Evolutionary conservation across 92 coral and sea anemone genomes (phyloP).

Genomic region (Phenganax subtilis): DNA sequence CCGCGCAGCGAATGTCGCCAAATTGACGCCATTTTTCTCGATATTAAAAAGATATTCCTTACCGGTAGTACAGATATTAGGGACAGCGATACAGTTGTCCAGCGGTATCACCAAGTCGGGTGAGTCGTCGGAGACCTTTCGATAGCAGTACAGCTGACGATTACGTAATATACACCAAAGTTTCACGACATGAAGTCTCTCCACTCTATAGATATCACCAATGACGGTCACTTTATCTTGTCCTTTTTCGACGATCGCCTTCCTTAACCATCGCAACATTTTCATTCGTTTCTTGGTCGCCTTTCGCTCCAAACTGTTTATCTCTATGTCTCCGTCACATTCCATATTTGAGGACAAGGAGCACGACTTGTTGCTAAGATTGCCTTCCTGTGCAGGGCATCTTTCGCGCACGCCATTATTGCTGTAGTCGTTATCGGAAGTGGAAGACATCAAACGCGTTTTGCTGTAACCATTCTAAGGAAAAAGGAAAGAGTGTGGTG

Average conservation of each 20-base stretch:
- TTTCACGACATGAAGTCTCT: constrained; percentile 40
- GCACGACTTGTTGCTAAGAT: neutral
- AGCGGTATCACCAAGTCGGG: constrained; percentile 66
- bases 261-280: constrained; percentile 75
- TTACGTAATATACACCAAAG: constrained; percentile 87
- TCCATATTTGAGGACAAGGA: too few species aligned
- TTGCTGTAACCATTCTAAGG: neutral
- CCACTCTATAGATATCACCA: constrained; percentile 68
- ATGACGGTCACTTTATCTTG: constrained; percentile 79
- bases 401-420: constrained; percentile 70
- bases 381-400: constrained; percentile 9
- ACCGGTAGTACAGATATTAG: constrained; percentile 55
- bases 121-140: constrained; percentile 67
- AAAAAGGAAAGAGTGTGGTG: neutral
- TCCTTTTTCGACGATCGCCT: constrained; percentile 67
- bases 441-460: neutral
- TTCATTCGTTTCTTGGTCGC: constrained; percentile 66
- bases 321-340: too few species aligned
- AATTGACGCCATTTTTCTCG: constrained; percentile 58
- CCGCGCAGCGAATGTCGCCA: constrained; percentile 62
- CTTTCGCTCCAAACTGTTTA: constrained; percentile 46
- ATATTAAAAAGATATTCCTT: constrained; percentile 65
- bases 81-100: constrained; percentile 64
- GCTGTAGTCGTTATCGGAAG: constrained; percentile 43
- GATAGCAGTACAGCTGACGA: constrained; percentile 77